Evolutionary conservation across 1,140 invertebrate genomes (phyloP), one percentile per base, ranked within the genome.

Genomic region (Scaptomyza hsui): DNA sequence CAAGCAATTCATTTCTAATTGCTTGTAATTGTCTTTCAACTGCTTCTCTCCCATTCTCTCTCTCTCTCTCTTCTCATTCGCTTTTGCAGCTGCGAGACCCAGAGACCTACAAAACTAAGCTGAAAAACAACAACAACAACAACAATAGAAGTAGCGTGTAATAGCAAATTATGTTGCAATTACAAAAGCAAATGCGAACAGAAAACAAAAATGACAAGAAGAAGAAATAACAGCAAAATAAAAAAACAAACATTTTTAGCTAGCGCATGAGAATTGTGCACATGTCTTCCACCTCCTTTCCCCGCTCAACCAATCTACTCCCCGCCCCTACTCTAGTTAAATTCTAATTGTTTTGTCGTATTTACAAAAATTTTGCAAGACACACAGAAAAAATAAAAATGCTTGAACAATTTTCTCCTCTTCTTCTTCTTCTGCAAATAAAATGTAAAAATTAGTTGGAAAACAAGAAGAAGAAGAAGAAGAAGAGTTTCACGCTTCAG

Each of bases 131-230:
- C 71, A 67, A 41, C 26, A 62, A 52, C 47, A 73, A 47, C 52
- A 55, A 47, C 57, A 75, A 26, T 72, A 68, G 42, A 75, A 77
- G 61, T 64, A 71, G 81, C 82, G 75, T 86, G 82, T 86, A 88
- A 88, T 86, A 77, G 81, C 81, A 88, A 86, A 88, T 86, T 86
- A 86, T 86, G 81, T 81, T 86, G 81, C 81, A 86, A 86, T 86
- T 86, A 88, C 78, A 86, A 88, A 86, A 85, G 77, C 59, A 77
- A 86, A 72, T 68, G 73, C 68, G 19, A 65, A 71, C 13, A 65
- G 47, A 67, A 49, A 56, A 60, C 37, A 41, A 67, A 67, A 59
- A 56, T 39, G 41, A 63, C 42, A 62, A 79, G 64, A 83, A 83
- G 26, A 9, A 29, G 19, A 45, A 80, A 47, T 13, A 39, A 42